Evolutionary conservation across 2,113 vertebrate species (phyloP).

Genomic region (Alethe castanea): DNA sequence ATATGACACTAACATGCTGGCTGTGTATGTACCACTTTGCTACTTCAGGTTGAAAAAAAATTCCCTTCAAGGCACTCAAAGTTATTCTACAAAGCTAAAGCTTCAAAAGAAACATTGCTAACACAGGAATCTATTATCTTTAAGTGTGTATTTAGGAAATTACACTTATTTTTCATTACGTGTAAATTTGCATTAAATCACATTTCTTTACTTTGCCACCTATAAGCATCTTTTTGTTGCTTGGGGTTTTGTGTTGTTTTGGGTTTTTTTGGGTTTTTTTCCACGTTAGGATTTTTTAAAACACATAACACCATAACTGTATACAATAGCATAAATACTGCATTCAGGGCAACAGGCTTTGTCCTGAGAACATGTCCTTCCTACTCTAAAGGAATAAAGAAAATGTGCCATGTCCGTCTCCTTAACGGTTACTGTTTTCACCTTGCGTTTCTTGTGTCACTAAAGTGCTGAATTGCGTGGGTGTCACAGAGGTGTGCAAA

Average conservation of each 20-base stretch:
- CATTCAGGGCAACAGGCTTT: background rate
- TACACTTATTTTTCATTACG: background rate
- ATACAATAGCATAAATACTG: background rate
- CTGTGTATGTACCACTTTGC: background rate
- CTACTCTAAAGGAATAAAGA: background rate
- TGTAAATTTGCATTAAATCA: background rate
- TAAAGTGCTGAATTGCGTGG: background rate
- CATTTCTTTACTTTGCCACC: background rate
- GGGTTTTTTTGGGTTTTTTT: background rate
- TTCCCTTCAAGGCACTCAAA: background rate
- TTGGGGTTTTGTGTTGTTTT: no score
- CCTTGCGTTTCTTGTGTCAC: background rate
- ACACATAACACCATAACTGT: background rate
- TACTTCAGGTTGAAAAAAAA: background rate
- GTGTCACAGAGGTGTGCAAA: rapidly evolving
- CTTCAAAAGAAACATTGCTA: background rate
- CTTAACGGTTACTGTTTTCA: background rate
- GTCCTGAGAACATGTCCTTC: background rate
- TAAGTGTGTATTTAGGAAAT: background rate
- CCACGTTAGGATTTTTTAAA: background rate
- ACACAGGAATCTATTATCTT: background rate
- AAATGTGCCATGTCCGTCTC: background rate
- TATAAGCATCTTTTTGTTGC: background rate
- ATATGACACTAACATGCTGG: background rate
- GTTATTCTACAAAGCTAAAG: background rate